A percentile compares a stretch with the other conserved stretches of the same genome.
Conservation (phyloP, 2,113 vertebrate species). For the Callionymus lyra region DNA sequence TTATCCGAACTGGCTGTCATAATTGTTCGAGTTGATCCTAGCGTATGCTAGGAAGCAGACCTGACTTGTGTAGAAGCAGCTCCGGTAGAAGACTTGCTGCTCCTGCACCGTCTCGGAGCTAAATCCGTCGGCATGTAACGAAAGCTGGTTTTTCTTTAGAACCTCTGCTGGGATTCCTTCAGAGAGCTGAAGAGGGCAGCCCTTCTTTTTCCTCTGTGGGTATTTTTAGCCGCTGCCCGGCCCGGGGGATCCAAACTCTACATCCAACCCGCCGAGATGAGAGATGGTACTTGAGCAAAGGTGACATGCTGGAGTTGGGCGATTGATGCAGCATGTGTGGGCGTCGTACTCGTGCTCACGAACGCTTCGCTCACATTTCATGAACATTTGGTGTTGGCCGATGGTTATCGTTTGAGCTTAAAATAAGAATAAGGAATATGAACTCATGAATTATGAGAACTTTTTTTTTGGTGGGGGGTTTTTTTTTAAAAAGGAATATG, state of each 20-base stretch:
- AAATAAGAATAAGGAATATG: no score
- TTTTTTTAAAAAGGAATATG: no score
- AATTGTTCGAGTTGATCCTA: no score
- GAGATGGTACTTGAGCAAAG: constrained; percentile 30
- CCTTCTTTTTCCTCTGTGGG: constrained; percentile 39
- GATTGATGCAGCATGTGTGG: constrained; percentile 34
- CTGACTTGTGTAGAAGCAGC: no score
- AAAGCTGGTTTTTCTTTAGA: constrained; percentile 40
- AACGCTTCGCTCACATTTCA: background rate
- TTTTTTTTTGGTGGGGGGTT: no score
- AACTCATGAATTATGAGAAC: no score
- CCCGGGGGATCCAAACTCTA: constrained; percentile 56
- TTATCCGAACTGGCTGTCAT: no score
- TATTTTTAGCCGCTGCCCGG: constrained; percentile 57
- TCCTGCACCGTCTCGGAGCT: constrained; percentile 38
- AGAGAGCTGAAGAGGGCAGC: constrained; percentile 46
- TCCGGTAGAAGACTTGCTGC: constrained; percentile 22
- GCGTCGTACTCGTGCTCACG: constrained; percentile 14
- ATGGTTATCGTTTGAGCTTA: no score
- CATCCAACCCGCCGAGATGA: constrained; percentile 33
- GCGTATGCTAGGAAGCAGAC: no score
- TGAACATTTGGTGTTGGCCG: no score
- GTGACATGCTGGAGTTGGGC: constrained; percentile 26
- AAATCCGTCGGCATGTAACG: constrained; percentile 42
- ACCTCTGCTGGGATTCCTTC: constrained; percentile 48